Evolutionary conservation across 2,888 invertebrate genomes (phyloP).

Genomic region (Deroplatys truncata): DNA sequence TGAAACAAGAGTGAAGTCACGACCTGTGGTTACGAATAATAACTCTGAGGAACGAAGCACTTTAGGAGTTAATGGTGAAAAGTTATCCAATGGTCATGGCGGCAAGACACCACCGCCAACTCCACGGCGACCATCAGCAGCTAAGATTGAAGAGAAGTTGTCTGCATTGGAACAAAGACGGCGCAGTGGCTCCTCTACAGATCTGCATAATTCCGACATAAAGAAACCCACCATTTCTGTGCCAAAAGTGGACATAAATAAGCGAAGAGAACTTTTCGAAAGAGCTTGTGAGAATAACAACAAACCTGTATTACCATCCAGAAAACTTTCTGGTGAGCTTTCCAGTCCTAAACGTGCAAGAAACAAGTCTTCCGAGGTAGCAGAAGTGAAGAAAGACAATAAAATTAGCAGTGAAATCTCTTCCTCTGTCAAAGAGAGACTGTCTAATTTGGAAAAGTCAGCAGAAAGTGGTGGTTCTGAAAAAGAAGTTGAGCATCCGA

Average conservation of each 20-base stretch:
- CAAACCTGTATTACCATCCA: background rate
- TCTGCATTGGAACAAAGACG: constrained; percentile 54
- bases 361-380: constrained; percentile 42
- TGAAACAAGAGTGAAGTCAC: constrained; percentile 59
- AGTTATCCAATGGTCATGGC: constrained; percentile 17
- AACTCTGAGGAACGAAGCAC: constrained; percentile 37
- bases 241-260: constrained; percentile 72
- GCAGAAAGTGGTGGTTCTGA: constrained; percentile 15
- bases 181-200: constrained; percentile 35
- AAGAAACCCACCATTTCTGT: constrained; percentile 46
- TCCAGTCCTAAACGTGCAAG: constrained; percentile 63
- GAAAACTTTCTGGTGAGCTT: constrained; percentile 4
- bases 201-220: constrained; percentile 42
- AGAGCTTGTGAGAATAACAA: constrained; percentile 45
- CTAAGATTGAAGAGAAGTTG: constrained; percentile 61
- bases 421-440: constrained; percentile 38
- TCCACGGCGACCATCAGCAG: constrained; percentile 39
- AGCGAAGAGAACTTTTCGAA: constrained; percentile 80
- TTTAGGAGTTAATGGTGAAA: background rate
- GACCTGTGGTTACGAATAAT: constrained; percentile 44
- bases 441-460: constrained; percentile 30
- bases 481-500: constrained; percentile 11
- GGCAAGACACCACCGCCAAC: constrained; percentile 15
- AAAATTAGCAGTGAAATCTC: constrained; percentile 23
- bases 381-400: background rate